Evolutionary conservation across 2,113 vertebrate species (phyloP).

Genomic region (Xenus cinereus): DNA sequence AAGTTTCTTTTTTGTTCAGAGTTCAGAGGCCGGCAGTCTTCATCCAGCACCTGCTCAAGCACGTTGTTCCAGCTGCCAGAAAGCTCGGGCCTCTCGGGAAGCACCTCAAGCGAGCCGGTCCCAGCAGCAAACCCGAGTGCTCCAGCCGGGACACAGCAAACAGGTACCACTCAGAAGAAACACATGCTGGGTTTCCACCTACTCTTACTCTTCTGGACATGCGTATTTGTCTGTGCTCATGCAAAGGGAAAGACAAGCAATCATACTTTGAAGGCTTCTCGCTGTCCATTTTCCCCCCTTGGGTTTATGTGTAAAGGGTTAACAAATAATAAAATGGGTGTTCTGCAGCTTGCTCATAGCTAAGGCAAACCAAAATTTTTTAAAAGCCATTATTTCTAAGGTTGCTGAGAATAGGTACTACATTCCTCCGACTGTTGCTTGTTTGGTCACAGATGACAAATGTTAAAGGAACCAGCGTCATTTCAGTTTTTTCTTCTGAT

Average conservation of each 20-base stretch:
- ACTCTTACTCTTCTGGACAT: background rate
- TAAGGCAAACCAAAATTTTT: background rate
- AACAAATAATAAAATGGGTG: background rate
- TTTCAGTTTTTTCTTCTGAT: background rate
- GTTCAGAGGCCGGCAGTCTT: conserved; percentile 76
- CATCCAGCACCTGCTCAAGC: conserved; percentile 46
- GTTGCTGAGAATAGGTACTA: background rate
- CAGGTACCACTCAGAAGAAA: conserved; percentile 63
- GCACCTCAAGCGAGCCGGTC: conserved; percentile 20
- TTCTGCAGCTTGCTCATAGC: background rate
- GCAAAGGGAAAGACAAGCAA: background rate
- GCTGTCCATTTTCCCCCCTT: fast-evolving
- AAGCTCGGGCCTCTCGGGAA: conserved; percentile 15
- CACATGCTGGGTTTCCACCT: fast-evolving
- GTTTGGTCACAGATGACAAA: background rate
- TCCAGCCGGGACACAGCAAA: conserved; percentile 49
- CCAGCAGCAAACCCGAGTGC: conserved; percentile 11
- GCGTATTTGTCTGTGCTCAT: background rate
- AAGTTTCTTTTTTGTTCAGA: conserved; percentile 54
- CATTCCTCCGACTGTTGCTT: background rate
- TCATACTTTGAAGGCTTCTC: background rate
- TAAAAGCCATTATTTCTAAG: background rate
- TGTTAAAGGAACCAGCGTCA: background rate
- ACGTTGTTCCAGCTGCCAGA: conserved; percentile 61
- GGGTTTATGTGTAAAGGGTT: background rate